Percentiles rank a stretch among this genome's conserved stretches.
Evolutionary conservation across 2,113 vertebrate species (phyloP).

Genomic region (Elephantulus edwardii): DNA sequence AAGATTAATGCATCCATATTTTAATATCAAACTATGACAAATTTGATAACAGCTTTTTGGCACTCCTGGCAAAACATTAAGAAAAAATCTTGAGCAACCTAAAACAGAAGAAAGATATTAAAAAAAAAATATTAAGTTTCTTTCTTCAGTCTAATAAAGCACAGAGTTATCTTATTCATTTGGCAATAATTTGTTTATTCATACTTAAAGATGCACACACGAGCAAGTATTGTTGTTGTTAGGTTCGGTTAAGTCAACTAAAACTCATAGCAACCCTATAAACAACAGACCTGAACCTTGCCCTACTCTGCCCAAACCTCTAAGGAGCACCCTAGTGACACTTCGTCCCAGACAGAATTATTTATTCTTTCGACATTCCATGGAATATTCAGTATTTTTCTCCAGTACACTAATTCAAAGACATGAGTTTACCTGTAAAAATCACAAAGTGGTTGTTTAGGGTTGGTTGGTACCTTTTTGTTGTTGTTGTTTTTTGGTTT

Average conservation of each 20-base stretch:
- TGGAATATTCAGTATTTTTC: too few species aligned
- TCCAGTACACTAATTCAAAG: too few species aligned
- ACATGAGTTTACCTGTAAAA: not conserved
- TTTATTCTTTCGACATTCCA: too few species aligned
- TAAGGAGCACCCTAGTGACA: too few species aligned
- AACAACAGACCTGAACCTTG: too few species aligned
- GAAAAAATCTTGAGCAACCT: constrained; percentile 69
- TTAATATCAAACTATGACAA: constrained; percentile 86
- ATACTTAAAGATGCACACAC: rapidly evolving
- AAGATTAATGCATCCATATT: constrained; percentile 84
- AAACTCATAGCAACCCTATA: too few species aligned
- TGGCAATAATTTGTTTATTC: not conserved
- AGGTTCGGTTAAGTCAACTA: too few species aligned
- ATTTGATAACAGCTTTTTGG: constrained; percentile 78
- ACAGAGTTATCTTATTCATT: not conserved
- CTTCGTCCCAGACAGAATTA: too few species aligned
- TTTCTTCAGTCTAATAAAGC: constrained; percentile 16
- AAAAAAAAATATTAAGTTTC: constrained; percentile 18
- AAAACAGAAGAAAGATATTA: constrained; percentile 31
- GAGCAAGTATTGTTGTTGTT: not conserved
- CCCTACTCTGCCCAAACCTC: too few species aligned
- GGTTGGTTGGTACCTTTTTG: too few species aligned
- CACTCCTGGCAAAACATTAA: constrained; percentile 58
- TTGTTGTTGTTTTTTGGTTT: too few species aligned
- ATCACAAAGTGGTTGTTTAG: too few species aligned